Percentiles rank a stretch among this genome's conserved stretches.
phyloP scores from a whole-genome alignment of 1,140 invertebrate genomes.

The Druon quercuslanigerum region DNA sequence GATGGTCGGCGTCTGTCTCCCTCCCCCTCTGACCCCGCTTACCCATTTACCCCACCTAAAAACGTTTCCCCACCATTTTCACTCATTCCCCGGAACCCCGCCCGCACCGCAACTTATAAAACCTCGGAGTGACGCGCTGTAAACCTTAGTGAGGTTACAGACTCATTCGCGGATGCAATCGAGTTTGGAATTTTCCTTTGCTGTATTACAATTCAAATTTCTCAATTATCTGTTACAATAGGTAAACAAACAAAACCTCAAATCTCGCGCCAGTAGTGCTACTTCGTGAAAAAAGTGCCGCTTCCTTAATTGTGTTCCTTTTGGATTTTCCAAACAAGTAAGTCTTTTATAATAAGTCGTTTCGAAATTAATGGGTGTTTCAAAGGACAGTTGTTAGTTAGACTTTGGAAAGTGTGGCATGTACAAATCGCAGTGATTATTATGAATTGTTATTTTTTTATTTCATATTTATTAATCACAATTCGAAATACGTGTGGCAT shows the following conservation, averaged over 20 bases:
- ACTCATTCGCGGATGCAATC: neutral
- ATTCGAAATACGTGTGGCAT: too few species aligned
- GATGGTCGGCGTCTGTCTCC: slow-evolving; percentile 35
- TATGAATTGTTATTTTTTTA: too few species aligned
- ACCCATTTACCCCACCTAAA: neutral
- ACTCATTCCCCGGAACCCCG: slow-evolving; percentile 11
- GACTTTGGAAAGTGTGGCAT: too few species aligned
- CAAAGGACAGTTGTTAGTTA: neutral
- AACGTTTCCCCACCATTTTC: slow-evolving; percentile 6
- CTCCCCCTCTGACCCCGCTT: neutral
- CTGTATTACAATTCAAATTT: neutral
- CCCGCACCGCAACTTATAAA: slow-evolving; percentile 35
- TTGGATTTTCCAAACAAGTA: slow-evolving; percentile 16
- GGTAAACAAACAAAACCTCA: slow-evolving; percentile 21
- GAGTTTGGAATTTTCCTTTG: neutral
- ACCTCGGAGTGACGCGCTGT: neutral
- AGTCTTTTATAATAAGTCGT: neutral
- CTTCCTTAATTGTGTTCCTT: neutral
- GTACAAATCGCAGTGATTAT: too few species aligned
- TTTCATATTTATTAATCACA: too few species aligned
- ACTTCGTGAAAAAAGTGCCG: slow-evolving; percentile 4
- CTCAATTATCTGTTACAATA: slow-evolving; percentile 16
- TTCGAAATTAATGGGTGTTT: neutral
- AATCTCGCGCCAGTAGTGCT: slow-evolving; percentile 7
- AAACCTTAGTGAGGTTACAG: slow-evolving; percentile 27